Conservation (phyloP, 2,113 vertebrate genomes). For the Eptesicus fuscus region DNA sequence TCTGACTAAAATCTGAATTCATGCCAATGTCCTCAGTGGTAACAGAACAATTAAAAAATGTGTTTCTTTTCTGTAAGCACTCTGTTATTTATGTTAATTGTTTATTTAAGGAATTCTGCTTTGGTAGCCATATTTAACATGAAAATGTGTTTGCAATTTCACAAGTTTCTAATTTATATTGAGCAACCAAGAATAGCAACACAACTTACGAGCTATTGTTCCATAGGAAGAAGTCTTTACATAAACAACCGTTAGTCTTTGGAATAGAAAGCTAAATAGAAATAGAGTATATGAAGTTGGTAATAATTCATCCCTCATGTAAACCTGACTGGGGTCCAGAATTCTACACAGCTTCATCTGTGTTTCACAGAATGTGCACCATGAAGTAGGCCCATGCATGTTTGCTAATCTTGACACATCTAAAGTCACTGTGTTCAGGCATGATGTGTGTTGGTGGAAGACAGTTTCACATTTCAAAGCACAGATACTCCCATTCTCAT, state of each 20-base stretch:
- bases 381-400: background rate
- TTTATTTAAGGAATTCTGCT: constrained; percentile 44
- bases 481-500: background rate
- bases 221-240: background rate
- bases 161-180: constrained; percentile 42
- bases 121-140: constrained; percentile 11
- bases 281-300: background rate
- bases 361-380: background rate
- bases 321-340: background rate
- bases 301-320: background rate
- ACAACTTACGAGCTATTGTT: background rate
- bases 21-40: background rate
- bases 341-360: background rate
- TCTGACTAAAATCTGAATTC: background rate
- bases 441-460: background rate
- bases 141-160: constrained; percentile 42
- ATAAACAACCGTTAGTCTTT: background rate
- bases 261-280: background rate
- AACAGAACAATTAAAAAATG: background rate
- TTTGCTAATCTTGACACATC: background rate
- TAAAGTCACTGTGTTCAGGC: background rate
- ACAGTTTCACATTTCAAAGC: background rate
- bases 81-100: background rate
- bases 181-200: background rate
- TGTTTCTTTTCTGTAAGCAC: background rate